phyloP scores from a whole-genome alignment of 2,113 vertebrate species.

The Petromus typicus region DNA sequence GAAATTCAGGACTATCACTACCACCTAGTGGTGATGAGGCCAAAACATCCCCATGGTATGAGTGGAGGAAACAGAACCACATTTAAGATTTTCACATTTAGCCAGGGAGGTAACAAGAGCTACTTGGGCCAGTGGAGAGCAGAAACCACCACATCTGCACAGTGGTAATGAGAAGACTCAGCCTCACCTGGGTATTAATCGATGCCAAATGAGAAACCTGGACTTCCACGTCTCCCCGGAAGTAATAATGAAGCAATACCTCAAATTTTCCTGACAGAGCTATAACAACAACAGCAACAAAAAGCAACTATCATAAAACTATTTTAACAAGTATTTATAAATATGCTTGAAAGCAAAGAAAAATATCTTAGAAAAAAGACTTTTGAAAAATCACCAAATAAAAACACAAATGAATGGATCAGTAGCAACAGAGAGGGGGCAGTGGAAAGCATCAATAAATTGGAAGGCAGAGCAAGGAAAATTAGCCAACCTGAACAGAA shows the following conservation, averaged over 20 bases:
- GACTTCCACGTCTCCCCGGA: neutral
- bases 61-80: neutral
- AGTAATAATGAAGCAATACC: neutral
- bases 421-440: neutral
- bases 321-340: neutral
- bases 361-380: neutral
- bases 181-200: neutral
- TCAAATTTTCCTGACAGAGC: neutral
- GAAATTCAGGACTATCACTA: constrained; percentile 11
- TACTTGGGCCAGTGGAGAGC: neutral
- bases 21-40: neutral
- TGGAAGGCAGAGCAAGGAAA: neutral
- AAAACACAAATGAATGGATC: neutral
- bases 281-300: neutral
- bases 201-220: constrained; percentile 11
- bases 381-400: neutral
- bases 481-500: neutral
- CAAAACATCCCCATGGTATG: neutral
- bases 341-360: neutral
- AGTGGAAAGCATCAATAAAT: neutral
- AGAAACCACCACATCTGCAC: neutral
- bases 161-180: neutral
- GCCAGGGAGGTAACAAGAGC: neutral
- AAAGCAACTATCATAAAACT: neutral
- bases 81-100: neutral